These are phyloP conservation scores for Chionoecetes opilio DNA, from an alignment of 1,140 invertebrate species.

Conservation along the genomic window DNA sequence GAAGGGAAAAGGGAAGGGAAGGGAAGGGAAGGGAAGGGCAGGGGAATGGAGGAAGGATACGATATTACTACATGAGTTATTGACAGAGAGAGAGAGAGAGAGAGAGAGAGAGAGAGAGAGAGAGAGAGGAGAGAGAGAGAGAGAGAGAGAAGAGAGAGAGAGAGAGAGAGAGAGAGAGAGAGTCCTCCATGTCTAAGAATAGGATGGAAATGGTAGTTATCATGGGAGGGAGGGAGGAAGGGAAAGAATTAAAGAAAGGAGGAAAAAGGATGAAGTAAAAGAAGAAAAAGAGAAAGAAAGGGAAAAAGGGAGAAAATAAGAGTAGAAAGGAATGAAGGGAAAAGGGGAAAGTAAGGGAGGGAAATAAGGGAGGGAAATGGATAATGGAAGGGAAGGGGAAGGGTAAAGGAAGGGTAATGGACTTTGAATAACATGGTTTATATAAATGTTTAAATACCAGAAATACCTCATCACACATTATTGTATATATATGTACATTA, in stretches of 20 bases:
- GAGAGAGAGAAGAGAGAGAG: background rate
- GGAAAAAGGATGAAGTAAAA: background rate
- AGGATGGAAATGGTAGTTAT: background rate
- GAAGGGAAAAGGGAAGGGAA: too few relatives aligned
- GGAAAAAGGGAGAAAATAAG: background rate
- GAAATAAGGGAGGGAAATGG: background rate
- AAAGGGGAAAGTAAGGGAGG: background rate
- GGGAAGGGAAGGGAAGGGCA: too few relatives aligned
- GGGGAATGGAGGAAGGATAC: too few relatives aligned
- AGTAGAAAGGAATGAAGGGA: background rate
- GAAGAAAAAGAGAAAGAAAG: too few relatives aligned
- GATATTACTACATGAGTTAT: too few relatives aligned
- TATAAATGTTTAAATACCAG: constrained; percentile 14
- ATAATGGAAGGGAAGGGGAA: background rate
- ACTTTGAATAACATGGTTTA: background rate
- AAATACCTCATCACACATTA: background rate
- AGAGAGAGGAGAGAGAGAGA: background rate
- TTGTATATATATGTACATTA: background rate
- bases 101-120: background rate
- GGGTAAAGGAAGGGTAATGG: background rate
- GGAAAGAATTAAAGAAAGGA: background rate
- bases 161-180: background rate
- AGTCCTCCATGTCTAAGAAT: too few relatives aligned
- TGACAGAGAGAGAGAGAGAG: background rate
- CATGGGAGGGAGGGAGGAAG: background rate